Conservation (phyloP, 2,113 vertebrate genomes). For the Heterocephalus glaber region DNA sequence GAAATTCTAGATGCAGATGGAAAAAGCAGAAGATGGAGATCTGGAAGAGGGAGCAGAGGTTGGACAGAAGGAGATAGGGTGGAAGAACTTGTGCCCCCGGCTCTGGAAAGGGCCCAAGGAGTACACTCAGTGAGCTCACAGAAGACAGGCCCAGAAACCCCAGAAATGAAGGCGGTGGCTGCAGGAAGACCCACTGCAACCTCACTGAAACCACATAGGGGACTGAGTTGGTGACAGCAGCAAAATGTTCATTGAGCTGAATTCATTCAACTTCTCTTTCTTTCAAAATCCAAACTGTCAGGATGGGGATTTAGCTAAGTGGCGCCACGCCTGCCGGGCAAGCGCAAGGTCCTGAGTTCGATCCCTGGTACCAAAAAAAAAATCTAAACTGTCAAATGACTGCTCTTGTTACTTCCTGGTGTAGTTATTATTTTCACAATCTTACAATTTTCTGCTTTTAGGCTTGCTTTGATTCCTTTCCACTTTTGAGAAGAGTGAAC, state of each 20-base stretch:
- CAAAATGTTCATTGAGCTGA: neutral
- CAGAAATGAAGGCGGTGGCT: neutral
- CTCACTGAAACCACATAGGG: neutral
- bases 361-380: too few species aligned
- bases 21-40: neutral
- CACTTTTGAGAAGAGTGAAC: neutral
- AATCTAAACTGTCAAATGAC: neutral
- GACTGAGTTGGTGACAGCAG: neutral
- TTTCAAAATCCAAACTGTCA: too few species aligned
- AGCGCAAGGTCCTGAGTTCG: too few species aligned
- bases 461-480: neutral
- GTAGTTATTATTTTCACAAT: neutral
- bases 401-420: neutral
- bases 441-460: neutral
- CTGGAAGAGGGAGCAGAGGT: neutral
- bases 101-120: neutral
- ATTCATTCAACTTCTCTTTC: neutral
- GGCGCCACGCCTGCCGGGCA: too few species aligned
- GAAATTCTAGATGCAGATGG: neutral
- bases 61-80: neutral
- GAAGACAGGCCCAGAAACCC: neutral
- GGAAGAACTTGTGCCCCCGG: neutral
- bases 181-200: rapidly evolving
- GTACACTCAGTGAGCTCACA: neutral
- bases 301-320: too few species aligned